phyloP scores from a whole-genome alignment of 2,797 vertebrate species.

The Protosalanx chinensis region DNA sequence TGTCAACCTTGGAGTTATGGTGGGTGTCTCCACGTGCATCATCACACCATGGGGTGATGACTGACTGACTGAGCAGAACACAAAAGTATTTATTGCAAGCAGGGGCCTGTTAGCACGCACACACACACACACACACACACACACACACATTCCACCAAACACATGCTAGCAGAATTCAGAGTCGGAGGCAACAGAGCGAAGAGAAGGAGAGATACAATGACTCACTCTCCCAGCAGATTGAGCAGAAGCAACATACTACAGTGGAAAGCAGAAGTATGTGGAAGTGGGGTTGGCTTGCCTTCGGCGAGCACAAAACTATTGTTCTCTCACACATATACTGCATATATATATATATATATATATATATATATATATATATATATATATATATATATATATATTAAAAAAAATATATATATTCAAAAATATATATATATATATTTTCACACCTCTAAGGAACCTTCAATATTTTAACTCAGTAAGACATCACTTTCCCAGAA shows the following conservation, averaged over 20 bases:
- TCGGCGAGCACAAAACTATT: too few species aligned
- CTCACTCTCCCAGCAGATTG: constrained; percentile 32
- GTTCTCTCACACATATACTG: too few species aligned
- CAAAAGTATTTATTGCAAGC: constrained; percentile 65
- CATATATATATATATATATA: too few species aligned
- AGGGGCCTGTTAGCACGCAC: constrained; percentile 52
- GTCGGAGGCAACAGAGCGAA: constrained; percentile 37
- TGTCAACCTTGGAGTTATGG: constrained; percentile 58
- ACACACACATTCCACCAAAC: constrained; percentile 50
- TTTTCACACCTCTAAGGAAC: too few species aligned
- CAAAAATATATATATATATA: too few species aligned
- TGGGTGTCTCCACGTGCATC: neutral
- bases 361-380: too few species aligned
- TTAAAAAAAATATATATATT: too few species aligned
- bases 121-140: constrained; percentile 15
- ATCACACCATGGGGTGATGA: neutral
- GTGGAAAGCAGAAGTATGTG: neutral
- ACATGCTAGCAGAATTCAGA: constrained; percentile 43
- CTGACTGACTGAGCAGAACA: constrained; percentile 37
- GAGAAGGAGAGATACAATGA: constrained; percentile 50
- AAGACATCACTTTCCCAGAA: too few species aligned
- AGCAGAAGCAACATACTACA: constrained; percentile 26
- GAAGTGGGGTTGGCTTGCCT: too few species aligned
- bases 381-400: too few species aligned
- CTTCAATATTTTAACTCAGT: too few species aligned